A percentile compares a stretch with the other conserved stretches of the same genome.
Evolutionary conservation across 2,113 vertebrate species (phyloP).

Genomic region (Microcebus murinus): DNA sequence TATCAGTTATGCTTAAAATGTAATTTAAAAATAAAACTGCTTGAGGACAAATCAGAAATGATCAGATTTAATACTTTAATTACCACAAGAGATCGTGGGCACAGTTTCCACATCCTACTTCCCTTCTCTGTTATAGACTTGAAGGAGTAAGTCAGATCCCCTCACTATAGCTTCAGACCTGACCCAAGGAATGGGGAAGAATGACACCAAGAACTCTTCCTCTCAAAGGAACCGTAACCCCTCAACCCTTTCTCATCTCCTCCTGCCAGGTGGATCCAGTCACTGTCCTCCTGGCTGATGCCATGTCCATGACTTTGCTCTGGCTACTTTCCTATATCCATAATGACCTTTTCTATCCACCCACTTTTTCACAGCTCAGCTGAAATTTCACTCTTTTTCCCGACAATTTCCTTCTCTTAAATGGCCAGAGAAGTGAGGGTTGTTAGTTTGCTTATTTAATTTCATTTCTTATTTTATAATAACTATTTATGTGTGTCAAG

Average conservation of each 20-base stretch:
- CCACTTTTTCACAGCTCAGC: background rate
- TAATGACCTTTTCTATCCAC: background rate
- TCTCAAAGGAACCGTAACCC: background rate
- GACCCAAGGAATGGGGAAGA: background rate
- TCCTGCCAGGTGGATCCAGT: background rate
- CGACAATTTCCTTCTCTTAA: background rate
- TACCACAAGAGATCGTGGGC: background rate
- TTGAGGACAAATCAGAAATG: constrained; percentile 38
- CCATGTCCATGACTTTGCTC: background rate
- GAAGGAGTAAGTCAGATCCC: background rate
- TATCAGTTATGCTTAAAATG: constrained; percentile 28
- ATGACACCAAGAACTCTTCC: background rate
- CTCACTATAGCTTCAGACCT: background rate
- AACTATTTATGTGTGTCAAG: background rate
- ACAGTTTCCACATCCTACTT: background rate
- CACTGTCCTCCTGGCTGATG: background rate
- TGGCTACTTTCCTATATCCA: background rate
- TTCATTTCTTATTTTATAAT: background rate
- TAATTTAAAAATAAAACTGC: constrained; percentile 55
- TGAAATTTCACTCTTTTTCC: background rate
- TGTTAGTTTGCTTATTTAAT: background rate
- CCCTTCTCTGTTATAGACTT: background rate
- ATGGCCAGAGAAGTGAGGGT: background rate
- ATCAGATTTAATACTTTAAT: constrained; percentile 23
- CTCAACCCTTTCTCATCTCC: background rate